Evolutionary conservation across 2,113 vertebrate species (phyloP), one percentile per base, ranked within the genome.

Genomic region (Alligator sinensis): DNA sequence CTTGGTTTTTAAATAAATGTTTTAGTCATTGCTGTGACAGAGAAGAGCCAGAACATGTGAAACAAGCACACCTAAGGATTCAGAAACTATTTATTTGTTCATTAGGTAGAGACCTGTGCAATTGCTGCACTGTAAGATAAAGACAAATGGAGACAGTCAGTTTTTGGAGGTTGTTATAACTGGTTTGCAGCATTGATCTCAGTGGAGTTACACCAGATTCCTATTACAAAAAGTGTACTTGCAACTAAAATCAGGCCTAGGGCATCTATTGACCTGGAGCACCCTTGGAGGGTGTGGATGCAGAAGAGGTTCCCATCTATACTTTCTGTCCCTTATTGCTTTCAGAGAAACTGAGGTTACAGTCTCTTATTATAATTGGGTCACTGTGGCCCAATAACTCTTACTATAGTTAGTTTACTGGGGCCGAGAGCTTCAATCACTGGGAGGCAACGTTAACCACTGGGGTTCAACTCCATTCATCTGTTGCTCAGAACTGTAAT

Each of bases 1-100:
- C 1, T 18, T 38, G 5, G 16, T 76, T 3, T 2, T 61, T 4
- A 3, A 61, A 9, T 60, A 1, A 14, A 5, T 17, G 1, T 76
- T 84, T 92, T 47, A 47, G 47, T 47, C 47, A 47, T 47, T 7
- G 9, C 47, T 47, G 47, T 9, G 47, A 47, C 47, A 47, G 47
- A 47, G 47, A 47, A 47, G 47, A 47, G 47, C 47, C 47, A 47
- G 47, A 72, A 38, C 34, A 38, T 12, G 22, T 72, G 30, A 21
- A 72, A 21, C 68, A 72, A 72, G 19, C 22, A 21, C 21, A 72
- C 30, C 9, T 11, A 38, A 22, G 47, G 30, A 19, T 21, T 72
- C 34, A 24, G 34, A 74, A 47, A 72, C 68, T 11, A 38, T 47
- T 47, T 47, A 47, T 47, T 47, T 47, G 47, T 47, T 47, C 47